phyloP scores from a whole-genome alignment of 2,797 vertebrate species.

The Hozukius guyotensis region DNA sequence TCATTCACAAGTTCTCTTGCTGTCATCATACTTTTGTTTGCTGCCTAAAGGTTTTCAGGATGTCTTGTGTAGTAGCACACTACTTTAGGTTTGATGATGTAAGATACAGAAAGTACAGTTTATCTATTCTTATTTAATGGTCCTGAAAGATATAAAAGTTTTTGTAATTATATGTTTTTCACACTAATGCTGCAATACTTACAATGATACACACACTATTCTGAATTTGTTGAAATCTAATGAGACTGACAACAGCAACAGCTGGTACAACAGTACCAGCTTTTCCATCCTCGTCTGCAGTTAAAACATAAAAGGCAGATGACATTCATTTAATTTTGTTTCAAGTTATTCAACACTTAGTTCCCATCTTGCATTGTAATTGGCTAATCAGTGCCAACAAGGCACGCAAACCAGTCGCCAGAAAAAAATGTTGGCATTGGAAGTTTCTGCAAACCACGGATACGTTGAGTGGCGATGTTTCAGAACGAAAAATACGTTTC shows the following conservation, averaged over 20 bases:
- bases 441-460: no score
- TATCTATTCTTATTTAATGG: background rate
- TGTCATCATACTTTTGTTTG: slow-evolving; percentile 20
- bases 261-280: background rate
- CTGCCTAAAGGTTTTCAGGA: slow-evolving; percentile 19
- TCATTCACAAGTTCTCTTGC: slow-evolving; percentile 33
- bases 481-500: no score
- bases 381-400: background rate
- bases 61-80: background rate
- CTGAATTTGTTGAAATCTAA: background rate
- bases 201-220: background rate
- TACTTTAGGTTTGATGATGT: background rate
- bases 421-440: no score
- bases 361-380: background rate
- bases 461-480: no score
- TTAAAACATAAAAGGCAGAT: background rate
- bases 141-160: background rate
- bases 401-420: background rate
- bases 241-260: background rate
- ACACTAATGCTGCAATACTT: background rate
- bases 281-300: background rate
- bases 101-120: background rate
- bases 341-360: background rate
- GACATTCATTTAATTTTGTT: background rate
- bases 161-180: background rate